Conservation (phyloP, 2,113 vertebrate species). For the Antigone vipio region DNA sequence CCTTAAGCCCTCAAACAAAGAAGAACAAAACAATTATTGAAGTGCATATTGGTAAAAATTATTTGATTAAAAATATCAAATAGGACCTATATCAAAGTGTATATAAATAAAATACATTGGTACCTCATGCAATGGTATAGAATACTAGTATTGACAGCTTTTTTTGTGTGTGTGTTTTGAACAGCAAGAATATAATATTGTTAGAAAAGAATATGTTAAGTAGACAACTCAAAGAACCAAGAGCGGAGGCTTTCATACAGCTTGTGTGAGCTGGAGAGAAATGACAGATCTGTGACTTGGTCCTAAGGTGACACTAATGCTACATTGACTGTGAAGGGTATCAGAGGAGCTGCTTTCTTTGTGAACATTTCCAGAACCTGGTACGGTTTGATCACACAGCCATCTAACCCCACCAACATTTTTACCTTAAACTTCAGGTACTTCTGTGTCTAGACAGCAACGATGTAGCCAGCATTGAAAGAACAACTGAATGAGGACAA, state of each 20-base stretch:
- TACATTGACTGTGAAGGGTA: not conserved
- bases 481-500: not conserved
- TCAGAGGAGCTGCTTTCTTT: not conserved
- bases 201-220: not conserved
- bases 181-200: not conserved
- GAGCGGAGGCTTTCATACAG: not conserved
- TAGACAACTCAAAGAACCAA: not conserved
- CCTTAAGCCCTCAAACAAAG: not conserved
- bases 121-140: not conserved
- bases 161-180: not conserved
- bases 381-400: fast-evolving
- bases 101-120: not conserved
- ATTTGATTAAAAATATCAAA: not conserved
- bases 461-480: not conserved
- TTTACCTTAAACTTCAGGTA: not conserved
- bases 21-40: not conserved
- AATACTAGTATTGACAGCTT: not conserved
- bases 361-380: not conserved
- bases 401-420: not conserved
- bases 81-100: not conserved
- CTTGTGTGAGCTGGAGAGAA: not conserved
- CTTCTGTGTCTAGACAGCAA: not conserved
- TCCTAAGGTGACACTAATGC: not conserved
- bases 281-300: not conserved
- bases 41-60: not conserved